These are phyloP conservation scores for Teleiodes luculella DNA, from an alignment of 2,888 invertebrate genomes.

Conservation along the genomic window DNA sequence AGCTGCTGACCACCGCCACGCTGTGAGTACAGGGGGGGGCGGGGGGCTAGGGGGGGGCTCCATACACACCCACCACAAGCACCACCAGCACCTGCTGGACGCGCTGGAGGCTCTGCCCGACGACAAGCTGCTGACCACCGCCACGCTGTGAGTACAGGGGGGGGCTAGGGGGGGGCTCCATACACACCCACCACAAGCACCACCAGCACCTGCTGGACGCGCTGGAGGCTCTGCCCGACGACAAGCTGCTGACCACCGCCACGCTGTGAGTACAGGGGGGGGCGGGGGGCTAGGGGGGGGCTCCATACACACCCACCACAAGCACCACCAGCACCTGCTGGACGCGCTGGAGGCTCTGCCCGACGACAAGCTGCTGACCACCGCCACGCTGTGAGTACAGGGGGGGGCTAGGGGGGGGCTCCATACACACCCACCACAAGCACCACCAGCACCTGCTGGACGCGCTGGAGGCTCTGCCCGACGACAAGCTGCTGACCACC, in stretches of 20 bases:
- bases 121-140: slow-evolving; percentile 90
- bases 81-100: too few relatives aligned
- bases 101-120: slow-evolving; percentile 88
- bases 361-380: slow-evolving; percentile 89
- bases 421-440: slow-evolving; percentile 79
- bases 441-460: slow-evolving; percentile 87
- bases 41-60: too few relatives aligned
- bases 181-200: slow-evolving; percentile 80
- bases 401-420: slow-evolving; percentile 84
- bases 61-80: too few relatives aligned
- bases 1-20: slow-evolving; percentile 79
- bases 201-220: slow-evolving; percentile 88
- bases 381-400: slow-evolving; percentile 86
- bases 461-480: slow-evolving; percentile 87
- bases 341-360: slow-evolving; percentile 89
- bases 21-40: too few relatives aligned
- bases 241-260: slow-evolving; percentile 82
- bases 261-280: slow-evolving; percentile 7
- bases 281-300: too few relatives aligned
- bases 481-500: slow-evolving; percentile 85
- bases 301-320: too few relatives aligned
- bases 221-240: slow-evolving; percentile 87
- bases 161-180: slow-evolving; percentile 84
- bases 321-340: too few relatives aligned
- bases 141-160: slow-evolving; percentile 85